Percentiles rank a stretch among this genome's conserved stretches.
These are phyloP conservation scores for Heteromyza rotundicornis DNA, from an alignment of 2,888 invertebrate species.

Conservation along the genomic window DNA sequence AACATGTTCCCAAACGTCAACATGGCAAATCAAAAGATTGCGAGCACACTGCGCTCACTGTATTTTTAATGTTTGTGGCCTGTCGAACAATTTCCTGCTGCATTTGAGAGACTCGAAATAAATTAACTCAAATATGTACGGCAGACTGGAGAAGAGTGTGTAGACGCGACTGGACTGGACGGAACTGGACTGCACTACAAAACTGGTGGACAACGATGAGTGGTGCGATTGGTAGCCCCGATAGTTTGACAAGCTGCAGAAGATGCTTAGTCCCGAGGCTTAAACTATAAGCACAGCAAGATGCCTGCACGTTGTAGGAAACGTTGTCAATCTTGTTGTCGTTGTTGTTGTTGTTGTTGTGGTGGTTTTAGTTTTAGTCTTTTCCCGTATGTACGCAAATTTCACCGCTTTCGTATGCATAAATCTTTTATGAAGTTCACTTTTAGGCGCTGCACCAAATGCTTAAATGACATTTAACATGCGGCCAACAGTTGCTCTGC, in stretches of 20 bases:
- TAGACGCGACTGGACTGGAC: not conserved
- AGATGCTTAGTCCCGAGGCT: not conserved
- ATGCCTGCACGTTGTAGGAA: too few species aligned
- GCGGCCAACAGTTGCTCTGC: not conserved
- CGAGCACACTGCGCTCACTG: too few species aligned
- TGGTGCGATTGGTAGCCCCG: not conserved
- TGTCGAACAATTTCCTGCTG: conserved; percentile 5
- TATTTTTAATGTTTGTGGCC: too few species aligned
- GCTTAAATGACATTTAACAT: too few species aligned
- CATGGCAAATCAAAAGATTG: conserved; percentile 13
- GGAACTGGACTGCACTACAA: too few species aligned
- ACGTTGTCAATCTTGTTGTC: too few species aligned
- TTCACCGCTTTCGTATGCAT: not conserved
- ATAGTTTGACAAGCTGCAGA: conserved; percentile 1
- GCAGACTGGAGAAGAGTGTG: too few species aligned
- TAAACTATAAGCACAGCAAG: too few species aligned
- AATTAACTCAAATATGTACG: too few species aligned
- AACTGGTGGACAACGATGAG: too few species aligned
- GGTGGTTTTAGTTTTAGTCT: too few species aligned
- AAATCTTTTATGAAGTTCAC: not conserved
- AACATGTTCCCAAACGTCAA: not conserved
- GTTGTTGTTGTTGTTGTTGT: too few species aligned
- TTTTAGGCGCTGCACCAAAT: conserved; percentile 1
- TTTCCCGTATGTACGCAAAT: not conserved
- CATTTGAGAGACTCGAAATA: conserved; percentile 1